phyloP scores from a whole-genome alignment of 2,888 invertebrate genomes.

The Nipponacmea schrenckii region DNA sequence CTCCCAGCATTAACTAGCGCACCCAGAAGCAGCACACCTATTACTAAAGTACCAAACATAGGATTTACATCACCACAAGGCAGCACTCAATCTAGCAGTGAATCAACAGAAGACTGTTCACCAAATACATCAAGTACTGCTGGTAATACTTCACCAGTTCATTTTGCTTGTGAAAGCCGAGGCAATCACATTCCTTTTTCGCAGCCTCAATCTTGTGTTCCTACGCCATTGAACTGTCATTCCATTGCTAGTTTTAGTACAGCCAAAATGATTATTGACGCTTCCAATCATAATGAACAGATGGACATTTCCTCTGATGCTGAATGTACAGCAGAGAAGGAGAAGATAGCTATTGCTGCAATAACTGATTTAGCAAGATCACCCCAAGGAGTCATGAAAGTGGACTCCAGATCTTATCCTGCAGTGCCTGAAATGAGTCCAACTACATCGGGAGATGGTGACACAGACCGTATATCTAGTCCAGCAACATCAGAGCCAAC shows the following conservation, averaged over 20 bases:
- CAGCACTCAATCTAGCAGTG: background rate
- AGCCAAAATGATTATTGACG: constrained; percentile 20
- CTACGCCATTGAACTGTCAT: background rate
- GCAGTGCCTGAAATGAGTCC: constrained; percentile 17
- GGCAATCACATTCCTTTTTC: background rate
- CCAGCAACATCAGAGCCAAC: constrained; percentile 35
- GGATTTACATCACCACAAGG: background rate
- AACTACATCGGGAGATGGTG: constrained; percentile 18
- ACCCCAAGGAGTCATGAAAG: constrained; percentile 14
- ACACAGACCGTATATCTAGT: constrained; percentile 29
- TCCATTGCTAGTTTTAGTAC: background rate
- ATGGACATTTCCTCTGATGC: constrained; percentile 8
- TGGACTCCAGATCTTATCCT: constrained; percentile 3
- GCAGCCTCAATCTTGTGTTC: constrained; percentile 6
- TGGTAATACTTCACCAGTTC: background rate
- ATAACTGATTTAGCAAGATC: constrained; percentile 9
- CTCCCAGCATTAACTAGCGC: background rate
- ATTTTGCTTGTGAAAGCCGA: background rate
- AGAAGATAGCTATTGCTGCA: constrained; percentile 19
- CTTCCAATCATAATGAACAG: constrained; percentile 20
- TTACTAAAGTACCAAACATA: background rate
- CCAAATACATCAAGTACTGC: background rate
- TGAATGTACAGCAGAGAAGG: background rate
- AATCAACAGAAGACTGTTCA: background rate
- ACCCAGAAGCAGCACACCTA: constrained; percentile 4